phyloP scores from a whole-genome alignment of 2,888 invertebrate species.

The Pasiphila rectangulata region DNA sequence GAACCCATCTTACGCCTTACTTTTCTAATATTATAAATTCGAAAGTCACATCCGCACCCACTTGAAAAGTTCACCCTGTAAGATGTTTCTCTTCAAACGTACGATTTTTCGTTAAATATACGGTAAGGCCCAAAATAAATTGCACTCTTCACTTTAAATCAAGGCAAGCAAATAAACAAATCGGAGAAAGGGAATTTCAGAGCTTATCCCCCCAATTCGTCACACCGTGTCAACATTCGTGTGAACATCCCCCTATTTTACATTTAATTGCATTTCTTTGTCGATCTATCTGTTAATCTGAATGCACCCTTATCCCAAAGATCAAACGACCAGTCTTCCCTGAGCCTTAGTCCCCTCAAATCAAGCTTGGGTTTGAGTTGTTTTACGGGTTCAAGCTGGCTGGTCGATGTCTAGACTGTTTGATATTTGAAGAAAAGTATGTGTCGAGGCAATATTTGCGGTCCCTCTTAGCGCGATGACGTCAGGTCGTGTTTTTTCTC shows the following conservation, averaged over 20 bases:
- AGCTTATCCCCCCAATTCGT: slow-evolving; percentile 66
- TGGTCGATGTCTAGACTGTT: slow-evolving; percentile 63
- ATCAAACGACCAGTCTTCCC: slow-evolving; percentile 9
- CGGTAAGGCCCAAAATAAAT: background rate
- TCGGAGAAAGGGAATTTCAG: slow-evolving; percentile 47
- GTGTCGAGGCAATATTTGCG: slow-evolving; percentile 66
- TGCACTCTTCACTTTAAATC: slow-evolving; percentile 30
- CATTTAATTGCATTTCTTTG: slow-evolving; percentile 82
- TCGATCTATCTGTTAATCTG: slow-evolving; percentile 75
- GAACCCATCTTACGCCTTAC: too few species aligned
- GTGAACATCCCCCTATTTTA: slow-evolving; percentile 77
- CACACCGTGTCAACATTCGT: slow-evolving; percentile 74
- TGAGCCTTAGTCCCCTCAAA: background rate
- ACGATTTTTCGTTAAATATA: too few species aligned
- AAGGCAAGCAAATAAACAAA: slow-evolving; percentile 43
- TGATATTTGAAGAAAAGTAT: slow-evolving; percentile 66
- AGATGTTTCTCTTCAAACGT: background rate
- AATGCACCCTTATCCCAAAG: slow-evolving; percentile 70
- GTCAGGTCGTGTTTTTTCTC: slow-evolving; percentile 31
- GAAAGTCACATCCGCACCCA: too few species aligned
- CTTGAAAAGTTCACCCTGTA: too few species aligned
- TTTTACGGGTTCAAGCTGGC: slow-evolving; percentile 36
- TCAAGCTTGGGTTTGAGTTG: background rate
- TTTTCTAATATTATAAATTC: too few species aligned
- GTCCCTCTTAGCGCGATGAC: slow-evolving; percentile 63